Base-by-base conservation (phyloP, 2,113 vertebrate species). In the Zapus hudsonius region DNA sequence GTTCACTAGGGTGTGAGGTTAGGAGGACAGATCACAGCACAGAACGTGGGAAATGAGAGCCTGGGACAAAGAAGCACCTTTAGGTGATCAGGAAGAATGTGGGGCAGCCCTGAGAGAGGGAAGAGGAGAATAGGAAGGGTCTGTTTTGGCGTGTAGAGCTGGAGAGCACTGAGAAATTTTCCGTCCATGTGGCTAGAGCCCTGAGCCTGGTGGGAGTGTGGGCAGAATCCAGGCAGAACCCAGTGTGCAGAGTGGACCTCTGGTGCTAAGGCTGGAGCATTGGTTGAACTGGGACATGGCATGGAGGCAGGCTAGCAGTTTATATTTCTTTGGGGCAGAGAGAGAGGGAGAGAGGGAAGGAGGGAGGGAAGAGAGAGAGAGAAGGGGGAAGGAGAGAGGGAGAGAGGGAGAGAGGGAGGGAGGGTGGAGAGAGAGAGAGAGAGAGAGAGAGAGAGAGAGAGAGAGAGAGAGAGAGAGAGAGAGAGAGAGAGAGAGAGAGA, bases 271-370 rank as follows among this genome's bases (percentile, higher is more conserved):
- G 59, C 63, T 22, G 38, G 17, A 40, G 74, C 59, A 55, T n/a
- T 83, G 78, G 27, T 42, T 4, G 7, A 42, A 16, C 0, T 75
- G 79, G 17, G 57, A 15, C 78, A 31, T 23, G 52, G 52, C 25
- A 12, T 3, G 0, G 0, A 66, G 81, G 55, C 19, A 11, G 11
- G 15, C 40, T 20, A 25, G 19, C 16, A 8, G 73, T 81, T 47
- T 13, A 36, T n/a, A 75, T 57, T 70, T 66, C 84, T 91, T 27
- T 36, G 69, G 19, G 38, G 12, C 29, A 17, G 40, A 63, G 57
- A 29, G 19, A 44, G 73, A 36, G 73, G n/a, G n/a, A n/a, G n/a
- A n/a, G n/a, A n/a, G n/a, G n/a, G n/a, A n/a, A n/a, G n/a, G n/a
- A n/a, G n/a, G n/a, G n/a, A n/a, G n/a, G n/a, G n/a, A n/a, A n/a